These are phyloP conservation scores for Recurvirostra avosetta DNA, from an alignment of 2,113 vertebrate genomes.

Conservation along the genomic window DNA sequence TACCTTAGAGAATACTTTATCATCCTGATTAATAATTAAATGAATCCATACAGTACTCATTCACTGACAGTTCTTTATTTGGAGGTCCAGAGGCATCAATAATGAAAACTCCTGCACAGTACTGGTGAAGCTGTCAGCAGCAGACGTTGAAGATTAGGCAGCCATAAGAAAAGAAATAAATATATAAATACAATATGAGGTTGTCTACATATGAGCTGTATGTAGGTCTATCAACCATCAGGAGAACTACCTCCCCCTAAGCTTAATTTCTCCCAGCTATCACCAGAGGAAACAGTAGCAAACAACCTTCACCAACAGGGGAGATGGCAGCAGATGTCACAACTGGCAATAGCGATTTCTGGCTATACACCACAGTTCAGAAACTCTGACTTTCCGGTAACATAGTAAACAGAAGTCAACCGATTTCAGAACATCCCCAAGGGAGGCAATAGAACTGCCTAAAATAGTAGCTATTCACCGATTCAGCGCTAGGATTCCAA, in stretches of 20 bases:
- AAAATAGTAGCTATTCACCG: neutral
- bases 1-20: slow-evolving; percentile 10
- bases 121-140: neutral
- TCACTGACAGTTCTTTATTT: slow-evolving; percentile 26
- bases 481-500: neutral
- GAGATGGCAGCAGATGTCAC: neutral
- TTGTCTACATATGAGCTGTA: neutral
- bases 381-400: neutral
- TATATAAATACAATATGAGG: neutral
- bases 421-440: neutral
- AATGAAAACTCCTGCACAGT: neutral
- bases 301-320: neutral
- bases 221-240: neutral
- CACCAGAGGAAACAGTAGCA: neutral
- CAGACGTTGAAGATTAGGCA: neutral
- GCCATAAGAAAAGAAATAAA: neutral
- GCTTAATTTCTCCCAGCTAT: neutral
- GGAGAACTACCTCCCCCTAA: neutral
- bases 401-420: neutral
- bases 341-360: neutral
- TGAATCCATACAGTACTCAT: slow-evolving; percentile 49
- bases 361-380: neutral
- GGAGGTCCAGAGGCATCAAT: slow-evolving; percentile 19
- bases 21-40: slow-evolving; percentile 45
- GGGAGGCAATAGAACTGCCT: neutral